phyloP scores from a whole-genome alignment of 2,113 vertebrate species.

The Psophia crepitans region DNA sequence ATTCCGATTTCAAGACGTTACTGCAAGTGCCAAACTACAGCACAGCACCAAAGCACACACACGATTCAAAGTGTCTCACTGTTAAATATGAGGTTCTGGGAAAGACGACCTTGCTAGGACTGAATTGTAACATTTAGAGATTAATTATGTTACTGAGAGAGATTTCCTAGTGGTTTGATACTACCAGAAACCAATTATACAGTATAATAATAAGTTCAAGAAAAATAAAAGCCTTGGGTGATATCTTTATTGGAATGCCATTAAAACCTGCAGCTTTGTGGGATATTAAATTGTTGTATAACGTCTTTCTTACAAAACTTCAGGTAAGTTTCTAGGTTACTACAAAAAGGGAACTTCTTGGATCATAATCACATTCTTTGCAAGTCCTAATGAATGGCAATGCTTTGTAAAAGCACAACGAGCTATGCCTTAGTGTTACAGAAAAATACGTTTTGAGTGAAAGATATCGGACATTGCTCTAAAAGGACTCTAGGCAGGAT shows the following conservation, averaged over 20 bases:
- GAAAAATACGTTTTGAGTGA: neutral
- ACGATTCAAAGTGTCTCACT: fast-evolving
- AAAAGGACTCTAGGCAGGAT: neutral
- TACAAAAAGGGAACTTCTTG: neutral
- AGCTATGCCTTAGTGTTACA: neutral
- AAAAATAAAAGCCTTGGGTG: neutral
- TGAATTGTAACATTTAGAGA: neutral
- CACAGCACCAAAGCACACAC: neutral
- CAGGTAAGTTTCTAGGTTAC: neutral
- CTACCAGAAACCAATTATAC: neutral
- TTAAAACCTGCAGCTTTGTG: neutral
- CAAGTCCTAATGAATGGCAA: neutral
- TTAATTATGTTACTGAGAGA: neutral
- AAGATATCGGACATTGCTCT: neutral
- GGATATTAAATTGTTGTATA: neutral
- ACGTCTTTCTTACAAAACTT: neutral
- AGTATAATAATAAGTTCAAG: neutral
- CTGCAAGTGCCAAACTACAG: neutral
- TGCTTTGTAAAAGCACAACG: neutral
- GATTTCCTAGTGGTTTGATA: neutral
- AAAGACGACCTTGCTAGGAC: neutral
- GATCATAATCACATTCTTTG: neutral
- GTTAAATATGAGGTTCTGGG: neutral
- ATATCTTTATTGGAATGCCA: neutral
- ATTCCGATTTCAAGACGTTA: neutral